These are phyloP conservation scores for Corythoichthys intestinalis DNA, from an alignment of 2,113 vertebrate species.

Conservation along the genomic window DNA sequence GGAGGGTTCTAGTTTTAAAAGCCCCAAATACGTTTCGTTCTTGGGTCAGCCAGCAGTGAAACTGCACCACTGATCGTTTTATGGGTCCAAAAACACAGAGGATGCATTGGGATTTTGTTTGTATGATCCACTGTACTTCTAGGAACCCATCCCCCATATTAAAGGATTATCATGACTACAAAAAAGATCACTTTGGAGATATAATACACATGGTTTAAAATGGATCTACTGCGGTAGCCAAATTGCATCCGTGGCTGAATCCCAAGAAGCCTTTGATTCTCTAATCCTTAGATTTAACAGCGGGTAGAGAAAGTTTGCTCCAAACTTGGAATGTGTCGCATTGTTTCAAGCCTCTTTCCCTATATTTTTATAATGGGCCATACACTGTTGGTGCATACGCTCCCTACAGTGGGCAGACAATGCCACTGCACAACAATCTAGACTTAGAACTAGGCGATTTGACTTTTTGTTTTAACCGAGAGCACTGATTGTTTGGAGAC, in stretches of 20 bases:
- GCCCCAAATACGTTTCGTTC: constrained; percentile 28
- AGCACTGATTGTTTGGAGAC: not conserved
- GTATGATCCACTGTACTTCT: not conserved
- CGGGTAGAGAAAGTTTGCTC: constrained; percentile 7
- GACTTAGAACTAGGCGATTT: not conserved
- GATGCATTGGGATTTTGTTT: not conserved
- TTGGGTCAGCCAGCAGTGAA: constrained; percentile 4
- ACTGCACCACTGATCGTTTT: constrained; percentile 13
- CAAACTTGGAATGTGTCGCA: constrained; percentile 1
- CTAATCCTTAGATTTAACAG: constrained; percentile 26
- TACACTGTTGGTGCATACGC: not conserved
- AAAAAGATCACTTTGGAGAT: constrained; percentile 5
- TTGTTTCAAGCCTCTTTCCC: constrained; percentile 12
- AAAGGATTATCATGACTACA: not conserved
- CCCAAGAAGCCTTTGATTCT: constrained; percentile 12
- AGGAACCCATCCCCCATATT: constrained; percentile 1
- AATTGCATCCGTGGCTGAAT: constrained; percentile 15
- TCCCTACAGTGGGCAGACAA: not conserved
- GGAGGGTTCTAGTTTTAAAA: constrained; percentile 24
- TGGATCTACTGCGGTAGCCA: constrained; percentile 8
- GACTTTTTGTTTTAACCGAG: not conserved
- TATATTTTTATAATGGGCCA: constrained; percentile 5
- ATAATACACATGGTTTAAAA: constrained; percentile 3
- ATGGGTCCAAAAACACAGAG: not conserved
- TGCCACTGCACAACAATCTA: not conserved